Base-by-base conservation (phyloP, 2,888 invertebrate genomes). In the Lithosia quadra region DNA sequence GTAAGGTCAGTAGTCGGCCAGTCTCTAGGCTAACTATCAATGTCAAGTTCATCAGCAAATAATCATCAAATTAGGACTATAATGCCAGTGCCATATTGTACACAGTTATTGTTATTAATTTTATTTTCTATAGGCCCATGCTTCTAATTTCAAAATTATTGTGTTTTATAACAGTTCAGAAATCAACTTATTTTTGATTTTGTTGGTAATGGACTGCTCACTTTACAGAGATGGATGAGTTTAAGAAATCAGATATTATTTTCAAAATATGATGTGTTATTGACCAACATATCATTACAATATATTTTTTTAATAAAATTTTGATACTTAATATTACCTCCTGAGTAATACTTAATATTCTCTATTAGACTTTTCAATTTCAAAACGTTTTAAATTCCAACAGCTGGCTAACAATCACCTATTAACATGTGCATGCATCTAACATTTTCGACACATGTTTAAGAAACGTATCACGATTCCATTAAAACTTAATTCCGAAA, bases 401-500 rank as follows among this genome's bases (percentile, higher is more conserved):
- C n/a, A n/a, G 49, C n/a, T n/a, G 43, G n/a, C 18, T 5, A 43
- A 15, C 49, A 8, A n/a, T 49, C n/a, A 49, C n/a, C 10, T 28
- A 33, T 58, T 43, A 18, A 22, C 49, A 24, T 59, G 34, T 22
- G 22, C 39, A n/a, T 15, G 8, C 24, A 34, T 64, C 22, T 39
- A 21, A 7, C 43, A 36, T 28, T n/a, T 53, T n/a, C 55, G 22
- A 15, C 22, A 11, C 8, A 22, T 55, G 24, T 34, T 34, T 10
- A 22, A n/a, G 11, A 18, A 39, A 22, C 10, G 33, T 22, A 13
- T 36, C 34, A 56, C 56, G 61, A 65, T 72, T 70, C 65, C 69
- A 71, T 71, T 56, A 58, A 49, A 55, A 69, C 49, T 60, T 65
- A 75, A 68, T 72, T 65, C 34, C n/a, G 11, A 15, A 21, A 67